Percentiles rank a stretch among this genome's conserved stretches.
These are phyloP conservation scores for Orussus abietinus DNA, from an alignment of 1,140 invertebrate species.

Conservation along the genomic window DNA sequence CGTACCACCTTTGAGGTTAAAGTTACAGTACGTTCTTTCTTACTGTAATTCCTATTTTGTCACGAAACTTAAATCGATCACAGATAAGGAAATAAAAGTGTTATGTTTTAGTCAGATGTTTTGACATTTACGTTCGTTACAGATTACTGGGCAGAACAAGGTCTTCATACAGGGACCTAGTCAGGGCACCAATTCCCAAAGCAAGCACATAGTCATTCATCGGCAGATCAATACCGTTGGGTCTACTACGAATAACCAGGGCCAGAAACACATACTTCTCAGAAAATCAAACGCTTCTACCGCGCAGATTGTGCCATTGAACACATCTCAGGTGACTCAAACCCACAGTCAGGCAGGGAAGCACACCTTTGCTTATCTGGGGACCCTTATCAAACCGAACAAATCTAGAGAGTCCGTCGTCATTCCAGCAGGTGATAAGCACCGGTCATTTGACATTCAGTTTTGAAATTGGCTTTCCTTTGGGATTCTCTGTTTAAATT, in stretches of 20 bases:
- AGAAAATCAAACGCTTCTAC: constrained; percentile 43
- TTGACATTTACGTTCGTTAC: constrained; percentile 24
- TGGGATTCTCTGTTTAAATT: no score
- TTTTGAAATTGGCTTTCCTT: no score
- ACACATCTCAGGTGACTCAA: constrained; percentile 34
- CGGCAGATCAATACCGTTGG: constrained; percentile 38
- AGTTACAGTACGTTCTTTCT: no score
- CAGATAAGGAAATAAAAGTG: no score
- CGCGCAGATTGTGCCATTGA: constrained; percentile 47
- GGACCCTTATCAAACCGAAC: constrained; percentile 46
- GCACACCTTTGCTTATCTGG: constrained; percentile 48
- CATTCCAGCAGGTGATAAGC: constrained; percentile 40
- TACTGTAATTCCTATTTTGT: no score
- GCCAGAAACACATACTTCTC: constrained; percentile 46
- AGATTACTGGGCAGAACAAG: constrained; percentile 43
- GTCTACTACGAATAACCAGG: constrained; percentile 25
- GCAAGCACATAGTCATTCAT: constrained; percentile 44
- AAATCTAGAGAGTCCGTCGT: constrained; percentile 43
- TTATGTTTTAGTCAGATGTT: no score
- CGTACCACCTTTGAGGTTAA: no score
- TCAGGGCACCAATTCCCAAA: constrained; percentile 36
- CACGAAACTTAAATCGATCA: no score
- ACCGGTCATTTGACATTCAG: constrained; percentile 7
- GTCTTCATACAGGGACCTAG: constrained; percentile 43
- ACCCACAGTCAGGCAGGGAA: constrained; percentile 39